These are phyloP conservation scores for Drosophila testacea DNA, from an alignment of 2,888 invertebrate genomes.

Conservation along the genomic window DNA sequence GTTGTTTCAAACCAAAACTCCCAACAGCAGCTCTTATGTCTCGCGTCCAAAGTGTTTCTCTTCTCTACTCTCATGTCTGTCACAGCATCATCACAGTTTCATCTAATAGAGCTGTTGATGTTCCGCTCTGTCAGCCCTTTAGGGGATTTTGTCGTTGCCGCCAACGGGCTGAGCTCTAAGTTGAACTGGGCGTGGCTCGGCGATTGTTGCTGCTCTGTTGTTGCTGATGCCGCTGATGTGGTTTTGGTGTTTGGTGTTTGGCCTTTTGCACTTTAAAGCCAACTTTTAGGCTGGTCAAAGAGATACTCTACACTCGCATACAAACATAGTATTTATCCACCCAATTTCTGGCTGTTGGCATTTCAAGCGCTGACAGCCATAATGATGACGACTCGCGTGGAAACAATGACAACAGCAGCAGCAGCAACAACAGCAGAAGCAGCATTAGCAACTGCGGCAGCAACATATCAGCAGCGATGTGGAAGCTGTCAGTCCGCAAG, in stretches of 20 bases:
- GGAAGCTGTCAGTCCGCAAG: constrained; percentile 68
- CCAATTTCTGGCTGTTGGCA: constrained; percentile 61
- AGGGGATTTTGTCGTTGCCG: constrained; percentile 68
- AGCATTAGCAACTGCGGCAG: constrained; percentile 31
- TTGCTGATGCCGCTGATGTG: constrained; percentile 60
- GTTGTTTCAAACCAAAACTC: constrained; percentile 17
- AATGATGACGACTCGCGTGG: constrained; percentile 68
- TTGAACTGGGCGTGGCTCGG: background rate
- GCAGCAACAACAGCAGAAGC: constrained; percentile 7
- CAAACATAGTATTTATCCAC: constrained; percentile 10
- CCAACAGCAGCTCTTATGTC: constrained; percentile 10
- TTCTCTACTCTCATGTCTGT: constrained; percentile 34
- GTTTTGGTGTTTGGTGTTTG: constrained; percentile 77
- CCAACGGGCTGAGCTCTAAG: constrained; percentile 16
- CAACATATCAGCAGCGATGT: constrained; percentile 39
- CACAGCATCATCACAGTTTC: constrained; percentile 40
- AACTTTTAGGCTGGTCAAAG: constrained; percentile 53
- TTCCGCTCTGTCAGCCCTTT: constrained; percentile 74
- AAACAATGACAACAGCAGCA: constrained; percentile 54
- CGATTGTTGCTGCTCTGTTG: constrained; percentile 41
- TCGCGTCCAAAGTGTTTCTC: constrained; percentile 43
- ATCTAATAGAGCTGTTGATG: constrained; percentile 79
- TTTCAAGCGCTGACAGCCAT: constrained; percentile 64
- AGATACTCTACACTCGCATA: constrained; percentile 14
- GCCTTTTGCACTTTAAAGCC: constrained; percentile 57